phyloP scores from a whole-genome alignment of 2,888 invertebrate species.

The Julus scanicus region DNA sequence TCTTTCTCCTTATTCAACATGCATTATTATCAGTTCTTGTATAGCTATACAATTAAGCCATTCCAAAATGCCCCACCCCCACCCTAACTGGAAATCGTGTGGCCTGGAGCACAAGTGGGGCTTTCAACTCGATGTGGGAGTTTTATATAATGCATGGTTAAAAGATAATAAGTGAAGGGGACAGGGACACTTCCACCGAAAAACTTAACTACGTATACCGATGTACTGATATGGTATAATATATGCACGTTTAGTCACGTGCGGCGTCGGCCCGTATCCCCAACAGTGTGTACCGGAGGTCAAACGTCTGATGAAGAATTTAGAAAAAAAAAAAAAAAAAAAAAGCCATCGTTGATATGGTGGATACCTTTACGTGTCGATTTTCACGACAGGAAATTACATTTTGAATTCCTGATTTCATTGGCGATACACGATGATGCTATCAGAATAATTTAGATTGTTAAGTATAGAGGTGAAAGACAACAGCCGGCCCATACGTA shows the following conservation, averaged over 20 bases:
- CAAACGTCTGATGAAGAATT: not conserved
- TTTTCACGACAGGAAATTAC: conserved; percentile 51
- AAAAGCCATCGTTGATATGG: not conserved
- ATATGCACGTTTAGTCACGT: conserved; percentile 24
- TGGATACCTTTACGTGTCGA: conserved; percentile 8
- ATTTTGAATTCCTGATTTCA: conserved; percentile 51
- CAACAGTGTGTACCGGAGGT: not conserved
- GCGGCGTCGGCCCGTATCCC: not conserved
- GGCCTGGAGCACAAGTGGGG: not conserved
- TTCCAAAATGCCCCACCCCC: not conserved
- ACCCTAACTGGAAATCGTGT: not conserved
- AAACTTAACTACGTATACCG: not conserved
- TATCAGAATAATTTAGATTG: conserved; percentile 32
- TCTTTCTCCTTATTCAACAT: not conserved
- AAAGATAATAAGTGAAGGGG: not conserved
- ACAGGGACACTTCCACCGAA: conserved; percentile 3
- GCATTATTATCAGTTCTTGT: not conserved
- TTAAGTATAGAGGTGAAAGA: not conserved
- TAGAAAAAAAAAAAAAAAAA: not conserved
- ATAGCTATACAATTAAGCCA: not conserved
- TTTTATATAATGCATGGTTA: not conserved
- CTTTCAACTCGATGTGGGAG: conserved; percentile 4
- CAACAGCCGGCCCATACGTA: conserved; percentile 1
- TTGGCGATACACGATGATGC: conserved; percentile 23
- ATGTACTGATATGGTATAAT: not conserved